A percentile compares a stretch with the other conserved stretches of the same genome.
phyloP scores from a whole-genome alignment of 2,113 vertebrate species.

The Vombatus ursinus region DNA sequence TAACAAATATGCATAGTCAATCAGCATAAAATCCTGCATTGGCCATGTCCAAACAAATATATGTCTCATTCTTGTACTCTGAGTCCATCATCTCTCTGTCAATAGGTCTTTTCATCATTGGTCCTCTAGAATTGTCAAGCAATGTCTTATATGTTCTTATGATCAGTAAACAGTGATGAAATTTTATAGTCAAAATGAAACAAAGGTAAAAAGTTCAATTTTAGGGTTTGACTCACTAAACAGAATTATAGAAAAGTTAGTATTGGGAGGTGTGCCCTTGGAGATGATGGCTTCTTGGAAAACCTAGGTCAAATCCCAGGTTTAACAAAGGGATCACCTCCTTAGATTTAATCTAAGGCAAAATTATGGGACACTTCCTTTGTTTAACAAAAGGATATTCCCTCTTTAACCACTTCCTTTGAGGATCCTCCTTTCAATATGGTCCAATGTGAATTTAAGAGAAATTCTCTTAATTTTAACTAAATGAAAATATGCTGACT shows the following conservation, averaged over 20 bases:
- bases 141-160: neutral
- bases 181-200: neutral
- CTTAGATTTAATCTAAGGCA: neutral
- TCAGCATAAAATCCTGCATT: neutral
- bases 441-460: neutral
- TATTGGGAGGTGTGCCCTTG: neutral
- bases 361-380: neutral
- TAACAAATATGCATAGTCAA: neutral
- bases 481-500: neutral
- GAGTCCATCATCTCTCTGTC: neutral
- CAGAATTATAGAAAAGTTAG: neutral
- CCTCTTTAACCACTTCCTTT: neutral
- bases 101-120: neutral
- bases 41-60: neutral
- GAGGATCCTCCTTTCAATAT: neutral
- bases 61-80: neutral
- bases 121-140: neutral
- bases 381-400: neutral
- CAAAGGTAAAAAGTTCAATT: neutral
- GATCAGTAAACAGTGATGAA: neutral
- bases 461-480: neutral
- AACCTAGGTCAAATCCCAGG: neutral
- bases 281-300: neutral
- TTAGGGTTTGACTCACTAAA: neutral
- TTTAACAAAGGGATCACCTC: neutral